phyloP scores from a whole-genome alignment of 2,797 vertebrate species.

The Moxostoma hubbsi region DNA sequence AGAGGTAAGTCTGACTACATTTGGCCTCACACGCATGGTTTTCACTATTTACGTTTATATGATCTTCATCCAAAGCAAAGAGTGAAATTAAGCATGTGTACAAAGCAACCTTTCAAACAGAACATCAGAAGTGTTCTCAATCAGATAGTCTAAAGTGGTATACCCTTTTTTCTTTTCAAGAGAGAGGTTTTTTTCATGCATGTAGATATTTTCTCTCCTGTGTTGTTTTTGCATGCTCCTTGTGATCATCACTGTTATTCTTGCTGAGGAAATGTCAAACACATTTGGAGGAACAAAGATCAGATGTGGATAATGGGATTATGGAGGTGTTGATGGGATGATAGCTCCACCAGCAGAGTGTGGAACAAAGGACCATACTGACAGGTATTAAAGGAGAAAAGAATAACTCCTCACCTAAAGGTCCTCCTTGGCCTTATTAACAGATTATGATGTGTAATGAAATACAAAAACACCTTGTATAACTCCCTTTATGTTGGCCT shows the following conservation, averaged over 20 bases:
- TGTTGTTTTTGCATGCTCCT: slow-evolving; percentile 36
- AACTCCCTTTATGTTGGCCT: background rate
- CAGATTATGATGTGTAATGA: slow-evolving; percentile 16
- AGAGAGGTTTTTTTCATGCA: background rate
- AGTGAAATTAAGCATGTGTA: slow-evolving; percentile 11
- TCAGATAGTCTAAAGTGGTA: background rate
- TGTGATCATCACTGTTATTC: slow-evolving; percentile 44
- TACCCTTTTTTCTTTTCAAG: background rate
- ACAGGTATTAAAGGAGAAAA: slow-evolving; percentile 21
- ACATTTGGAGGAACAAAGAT: slow-evolving; percentile 41
- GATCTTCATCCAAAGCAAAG: slow-evolving; percentile 24
- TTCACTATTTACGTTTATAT: slow-evolving; percentile 10
- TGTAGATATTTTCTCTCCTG: slow-evolving; percentile 13
- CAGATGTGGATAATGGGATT: slow-evolving; percentile 68
- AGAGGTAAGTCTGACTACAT: slow-evolving; percentile 6
- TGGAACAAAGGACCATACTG: slow-evolving; percentile 51
- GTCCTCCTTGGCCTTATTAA: slow-evolving; percentile 19
- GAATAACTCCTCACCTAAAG: slow-evolving; percentile 8
- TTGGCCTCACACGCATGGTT: background rate
- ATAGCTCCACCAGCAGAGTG: slow-evolving; percentile 74
- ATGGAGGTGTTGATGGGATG: slow-evolving; percentile 79
- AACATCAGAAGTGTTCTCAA: background rate
- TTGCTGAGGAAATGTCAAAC: slow-evolving; percentile 41
- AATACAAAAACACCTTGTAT: slow-evolving; percentile 17
- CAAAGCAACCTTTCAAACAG: background rate